A percentile compares a stretch with the other conserved stretches of the same genome.
Evolutionary conservation across 2,888 invertebrate species (phyloP).

Genomic region (Drosophila aldrichi): DNA sequence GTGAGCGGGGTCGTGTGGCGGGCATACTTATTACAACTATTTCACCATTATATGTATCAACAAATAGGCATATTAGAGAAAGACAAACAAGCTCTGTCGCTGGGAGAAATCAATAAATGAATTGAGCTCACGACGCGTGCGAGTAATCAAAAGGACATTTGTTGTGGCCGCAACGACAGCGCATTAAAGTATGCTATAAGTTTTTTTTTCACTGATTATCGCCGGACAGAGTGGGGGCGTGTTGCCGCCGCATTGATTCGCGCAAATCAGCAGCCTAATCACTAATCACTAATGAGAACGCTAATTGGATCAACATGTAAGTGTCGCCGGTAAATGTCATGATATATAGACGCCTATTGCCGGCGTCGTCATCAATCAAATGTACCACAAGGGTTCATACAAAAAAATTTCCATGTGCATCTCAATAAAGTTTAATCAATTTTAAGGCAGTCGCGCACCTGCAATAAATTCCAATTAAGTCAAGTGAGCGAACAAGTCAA

Average conservation of each 20-base stretch:
- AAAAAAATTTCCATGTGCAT: slow-evolving; percentile 20
- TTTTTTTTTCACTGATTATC: slow-evolving; percentile 30
- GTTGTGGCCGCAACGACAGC: slow-evolving; percentile 42
- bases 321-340: slow-evolving; percentile 26
- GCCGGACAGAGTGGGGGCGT: slow-evolving; percentile 1
- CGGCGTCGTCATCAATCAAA: slow-evolving; percentile 36
- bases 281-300: slow-evolving; percentile 62
- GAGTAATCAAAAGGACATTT: slow-evolving; percentile 77
- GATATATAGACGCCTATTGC: slow-evolving; percentile 7
- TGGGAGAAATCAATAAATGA: slow-evolving; percentile 65
- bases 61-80: slow-evolving; percentile 49
- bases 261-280: slow-evolving; percentile 66
- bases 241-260: slow-evolving; percentile 57
- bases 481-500: slow-evolving; percentile 43
- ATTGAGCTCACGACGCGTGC: slow-evolving; percentile 50
- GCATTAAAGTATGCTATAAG: slow-evolving; percentile 51
- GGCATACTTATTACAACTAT: slow-evolving; percentile 22
- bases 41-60: slow-evolving; percentile 23
- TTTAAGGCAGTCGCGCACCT: slow-evolving; percentile 14
- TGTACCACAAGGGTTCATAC: background rate
- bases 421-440: slow-evolving; percentile 52
- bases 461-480: slow-evolving; percentile 56
- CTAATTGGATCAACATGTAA: slow-evolving; percentile 68
- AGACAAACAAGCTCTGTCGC: slow-evolving; percentile 29
- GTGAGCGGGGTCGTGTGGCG: background rate